These are phyloP conservation scores for Rhagoletis pomonella DNA, from an alignment of 1,140 invertebrate species.

Conservation along the genomic window DNA sequence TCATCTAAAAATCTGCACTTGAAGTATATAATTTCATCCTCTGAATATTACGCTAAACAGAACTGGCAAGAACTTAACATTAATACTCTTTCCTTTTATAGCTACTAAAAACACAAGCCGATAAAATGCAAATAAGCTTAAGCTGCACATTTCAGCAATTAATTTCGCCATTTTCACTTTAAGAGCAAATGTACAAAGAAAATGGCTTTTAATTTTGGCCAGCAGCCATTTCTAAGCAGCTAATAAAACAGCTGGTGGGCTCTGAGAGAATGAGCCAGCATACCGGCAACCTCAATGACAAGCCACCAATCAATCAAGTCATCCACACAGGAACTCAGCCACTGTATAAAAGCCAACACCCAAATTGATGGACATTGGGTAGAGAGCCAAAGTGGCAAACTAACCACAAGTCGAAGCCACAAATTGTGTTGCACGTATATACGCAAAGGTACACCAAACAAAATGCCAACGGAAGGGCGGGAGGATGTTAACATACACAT, in stretches of 20 bases:
- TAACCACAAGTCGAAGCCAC: slow-evolving; percentile 27
- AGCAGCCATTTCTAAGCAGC: not conserved
- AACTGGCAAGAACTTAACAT: too few species aligned
- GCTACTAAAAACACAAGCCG: not conserved
- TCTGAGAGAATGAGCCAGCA: not conserved
- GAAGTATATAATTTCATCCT: too few species aligned
- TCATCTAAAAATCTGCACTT: too few species aligned
- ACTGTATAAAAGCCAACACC: not conserved
- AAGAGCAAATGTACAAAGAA: not conserved
- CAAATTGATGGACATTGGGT: not conserved
- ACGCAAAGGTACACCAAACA: not conserved
- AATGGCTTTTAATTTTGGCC: not conserved
- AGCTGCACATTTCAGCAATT: not conserved
- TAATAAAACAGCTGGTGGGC: not conserved
- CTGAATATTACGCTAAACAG: too few species aligned
- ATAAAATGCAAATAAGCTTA: not conserved
- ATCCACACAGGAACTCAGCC: not conserved
- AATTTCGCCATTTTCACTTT: slow-evolving; percentile 9
- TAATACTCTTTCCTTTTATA: too few species aligned
- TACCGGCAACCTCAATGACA: not conserved
- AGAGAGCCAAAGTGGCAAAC: not conserved
- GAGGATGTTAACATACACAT: not conserved
- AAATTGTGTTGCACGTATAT: not conserved
- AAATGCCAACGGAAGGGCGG: not conserved
- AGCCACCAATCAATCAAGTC: slow-evolving; percentile 36